phyloP scores from a whole-genome alignment of 2,888 invertebrate genomes.

The Deilephila porcellus region DNA sequence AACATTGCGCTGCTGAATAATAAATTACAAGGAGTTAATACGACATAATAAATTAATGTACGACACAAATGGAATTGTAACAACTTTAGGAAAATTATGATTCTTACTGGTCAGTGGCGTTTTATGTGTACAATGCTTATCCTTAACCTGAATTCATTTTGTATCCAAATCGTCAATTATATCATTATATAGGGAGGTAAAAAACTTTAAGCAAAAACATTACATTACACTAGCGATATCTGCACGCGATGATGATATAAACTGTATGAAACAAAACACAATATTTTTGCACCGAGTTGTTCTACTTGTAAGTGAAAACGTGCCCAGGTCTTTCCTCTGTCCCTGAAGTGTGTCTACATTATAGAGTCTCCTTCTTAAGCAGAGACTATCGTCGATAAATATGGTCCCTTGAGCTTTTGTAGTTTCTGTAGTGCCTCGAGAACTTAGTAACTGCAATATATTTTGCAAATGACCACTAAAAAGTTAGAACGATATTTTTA shows the following conservation, averaged over 20 bases:
- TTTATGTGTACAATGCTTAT: background rate
- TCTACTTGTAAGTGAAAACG: background rate
- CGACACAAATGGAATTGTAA: constrained; percentile 6
- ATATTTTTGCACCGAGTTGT: background rate
- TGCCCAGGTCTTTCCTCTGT: background rate
- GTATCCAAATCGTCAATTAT: background rate
- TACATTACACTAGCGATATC: background rate
- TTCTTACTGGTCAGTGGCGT: background rate
- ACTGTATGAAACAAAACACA: background rate
- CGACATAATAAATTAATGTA: constrained; percentile 6
- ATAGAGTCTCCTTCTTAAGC: background rate
- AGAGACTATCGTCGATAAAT: background rate
- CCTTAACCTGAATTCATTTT: background rate
- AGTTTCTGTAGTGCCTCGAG: background rate
- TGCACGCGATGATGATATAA: background rate
- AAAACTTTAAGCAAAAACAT: background rate
- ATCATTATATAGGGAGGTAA: background rate
- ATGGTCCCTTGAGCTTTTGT: background rate
- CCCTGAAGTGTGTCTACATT: background rate
- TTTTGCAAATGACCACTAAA: too few relatives aligned
- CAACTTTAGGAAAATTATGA: background rate
- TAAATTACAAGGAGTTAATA: constrained; percentile 6
- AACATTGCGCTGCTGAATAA: constrained; percentile 15
- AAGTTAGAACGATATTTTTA: too few relatives aligned
- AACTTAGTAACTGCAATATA: too few relatives aligned